Evolutionary conservation across 2,888 invertebrate species (phyloP), one percentile per base, ranked within the genome.

Genomic region (Charanyca ferruginea): DNA sequence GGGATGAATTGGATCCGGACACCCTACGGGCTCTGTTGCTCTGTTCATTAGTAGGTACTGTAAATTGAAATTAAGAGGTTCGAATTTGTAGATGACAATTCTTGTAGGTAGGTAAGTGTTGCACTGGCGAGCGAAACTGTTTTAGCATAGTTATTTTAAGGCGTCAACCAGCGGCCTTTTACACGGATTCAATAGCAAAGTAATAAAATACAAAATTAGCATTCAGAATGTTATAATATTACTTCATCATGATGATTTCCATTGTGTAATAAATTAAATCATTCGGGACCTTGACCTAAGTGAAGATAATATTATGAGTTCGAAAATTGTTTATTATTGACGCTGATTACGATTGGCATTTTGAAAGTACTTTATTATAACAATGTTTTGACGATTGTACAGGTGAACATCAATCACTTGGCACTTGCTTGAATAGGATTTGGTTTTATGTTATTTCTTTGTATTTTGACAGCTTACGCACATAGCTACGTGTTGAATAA

Each of bases 331-430:
- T 65, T 53, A 67, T 54, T 61, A 52, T 62, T 59, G 49, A 55
- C 55, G 58, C 35, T 81, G 79, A 82, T 84, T 83, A 75, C 82
- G 49, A 79, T 66, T 83, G 85, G 80, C 82, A 85, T 86, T 76
- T 81, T 61, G 77, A 71, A 67, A 45, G 60, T 63, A 55, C 49
- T 42, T 38, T 58, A 55, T 48, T 66, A 60, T 55, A 45, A 51
- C 61, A 72, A 59, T 66, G 59, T 57, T 60, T 67, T 66, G 53
- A 66, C 51, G 70, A 71, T 69, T 58, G 53, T 35, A 25, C 41
- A 52, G 51, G 20, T 18, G 49, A 49, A 51, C 55, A 68, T 70
- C 59, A 66, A 80, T 74, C 66, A 69, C 23, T 45, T 57, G 59
- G 16, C 42, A 49, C 18, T 8, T 38, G 13, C 20, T 28, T 74